These are phyloP conservation scores for Drosophila parabipectinata DNA, from an alignment of 1,140 invertebrate species.

Conservation along the genomic window DNA sequence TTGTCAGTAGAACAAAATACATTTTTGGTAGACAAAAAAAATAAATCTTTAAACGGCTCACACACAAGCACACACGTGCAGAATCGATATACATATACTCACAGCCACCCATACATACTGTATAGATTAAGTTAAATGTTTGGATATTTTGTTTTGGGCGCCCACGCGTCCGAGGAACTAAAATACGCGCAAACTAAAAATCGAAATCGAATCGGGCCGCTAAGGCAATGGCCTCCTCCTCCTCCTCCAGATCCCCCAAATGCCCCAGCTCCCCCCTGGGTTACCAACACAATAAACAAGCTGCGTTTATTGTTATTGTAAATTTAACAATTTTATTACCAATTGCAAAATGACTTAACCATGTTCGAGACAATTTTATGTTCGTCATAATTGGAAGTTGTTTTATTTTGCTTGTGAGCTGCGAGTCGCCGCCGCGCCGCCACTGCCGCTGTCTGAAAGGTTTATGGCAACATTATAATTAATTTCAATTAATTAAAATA, in stretches of 20 bases:
- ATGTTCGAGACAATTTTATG: conserved; percentile 70
- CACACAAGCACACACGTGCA: neutral
- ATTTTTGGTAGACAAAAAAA: conserved; percentile 38
- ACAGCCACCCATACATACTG: neutral
- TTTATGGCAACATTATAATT: conserved; percentile 70
- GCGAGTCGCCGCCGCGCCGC: conserved; percentile 20
- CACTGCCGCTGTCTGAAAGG: conserved; percentile 27
- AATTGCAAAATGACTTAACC: conserved; percentile 71
- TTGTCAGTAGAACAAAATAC: conserved; percentile 57
- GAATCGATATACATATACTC: conserved; percentile 32
- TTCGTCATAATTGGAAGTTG: conserved; percentile 68
- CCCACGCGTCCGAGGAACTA: conserved; percentile 36
- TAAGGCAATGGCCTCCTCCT: conserved; percentile 34
- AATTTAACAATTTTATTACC: conserved; percentile 64
- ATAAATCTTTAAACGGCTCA: conserved; percentile 53
- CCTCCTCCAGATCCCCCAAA: neutral
- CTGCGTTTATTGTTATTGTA: conserved; percentile 64
- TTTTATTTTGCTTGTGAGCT: conserved; percentile 30
- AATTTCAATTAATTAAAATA: conserved; percentile 80
- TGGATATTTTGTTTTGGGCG: conserved; percentile 47
- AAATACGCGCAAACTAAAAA: conserved; percentile 47
- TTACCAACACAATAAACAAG: conserved; percentile 38
- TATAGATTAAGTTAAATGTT: conserved; percentile 45
- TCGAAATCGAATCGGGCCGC: conserved; percentile 20
- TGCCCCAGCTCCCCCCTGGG: neutral